Base-by-base conservation (phyloP, 2,113 vertebrate genomes). In the Elephas maximus region DNA sequence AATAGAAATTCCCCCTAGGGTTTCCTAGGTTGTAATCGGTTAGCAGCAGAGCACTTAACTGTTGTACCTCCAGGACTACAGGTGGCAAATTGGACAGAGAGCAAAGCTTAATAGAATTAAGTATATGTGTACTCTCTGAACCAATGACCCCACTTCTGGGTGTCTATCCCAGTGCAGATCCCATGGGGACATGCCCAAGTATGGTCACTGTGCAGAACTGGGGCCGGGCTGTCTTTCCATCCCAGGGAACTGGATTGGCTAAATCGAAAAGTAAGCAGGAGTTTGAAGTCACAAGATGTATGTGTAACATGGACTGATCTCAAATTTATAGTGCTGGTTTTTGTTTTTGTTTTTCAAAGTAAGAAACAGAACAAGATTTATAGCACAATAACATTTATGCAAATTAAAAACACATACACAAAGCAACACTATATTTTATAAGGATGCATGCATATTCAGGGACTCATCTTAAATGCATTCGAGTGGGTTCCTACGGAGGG, bases 361-460 rank as follows among this genome's bases (percentile, higher is more conserved):
- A 94, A 96, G 73, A 96, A 96, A 74, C 91, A 92, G 51, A 79
- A 60, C 37, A 97, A 97, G 93, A 98, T 98, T 96, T 97, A 97
- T 94, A 91, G 93, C 95, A 96, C 97, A 97, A 97, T 97, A 95
- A 96, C 76, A 86, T 93, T 97, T 95, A 96, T 97, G 93, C 91
- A 98, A 97, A 97, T 96, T 96, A 94, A 93, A 96, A 95, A 93
- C 91, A 91, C 88, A 94, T 79, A 88, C 62, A 48, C 44, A n/a
- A 92, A 97, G 74, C 45, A 95, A 57, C 17, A 91, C 89, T 96
- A 60, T 96, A 88, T 95, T 96, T 97, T 95, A 96, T 24, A 91
- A 88, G 81, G 93, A 93, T 0, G 1, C 85, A 96, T 88, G 82
- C 85, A 92, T 92, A 97, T 96, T 94, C 93, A 96, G 77, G 71